These are phyloP conservation scores for Cryptophagus acutangulus DNA, from an alignment of 2,888 invertebrate species.

Conservation along the genomic window DNA sequence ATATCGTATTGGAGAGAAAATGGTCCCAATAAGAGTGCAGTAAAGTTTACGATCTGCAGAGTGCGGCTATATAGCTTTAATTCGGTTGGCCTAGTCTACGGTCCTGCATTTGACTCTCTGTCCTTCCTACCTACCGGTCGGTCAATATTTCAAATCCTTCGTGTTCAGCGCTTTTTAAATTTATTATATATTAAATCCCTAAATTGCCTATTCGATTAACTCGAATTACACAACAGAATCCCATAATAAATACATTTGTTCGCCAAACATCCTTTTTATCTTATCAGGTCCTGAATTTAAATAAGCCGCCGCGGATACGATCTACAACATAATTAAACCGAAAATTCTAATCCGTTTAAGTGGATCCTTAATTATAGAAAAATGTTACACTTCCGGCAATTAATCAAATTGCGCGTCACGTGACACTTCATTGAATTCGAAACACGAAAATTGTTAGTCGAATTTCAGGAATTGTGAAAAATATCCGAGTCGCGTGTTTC, in stretches of 20 bases:
- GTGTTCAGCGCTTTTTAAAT: conserved; percentile 21
- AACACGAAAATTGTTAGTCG: conserved; percentile 1
- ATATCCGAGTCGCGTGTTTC: neutral
- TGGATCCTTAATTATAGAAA: neutral
- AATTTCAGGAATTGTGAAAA: neutral
- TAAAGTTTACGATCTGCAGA: conserved; percentile 32
- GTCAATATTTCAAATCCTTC: conserved; percentile 24
- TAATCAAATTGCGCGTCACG: neutral
- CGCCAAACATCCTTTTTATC: no score
- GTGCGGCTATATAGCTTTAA: conserved; percentile 18
- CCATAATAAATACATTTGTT: neutral
- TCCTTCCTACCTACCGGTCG: no score
- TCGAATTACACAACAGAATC: conserved; percentile 1
- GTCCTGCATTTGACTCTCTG: conserved; percentile 22
- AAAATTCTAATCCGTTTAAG: no score
- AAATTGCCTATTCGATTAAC: neutral
- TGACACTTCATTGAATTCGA: conserved; percentile 1
- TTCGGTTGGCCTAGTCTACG: conserved; percentile 20
- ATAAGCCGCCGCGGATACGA: no score
- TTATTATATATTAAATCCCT: conserved; percentile 17
- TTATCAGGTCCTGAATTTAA: no score
- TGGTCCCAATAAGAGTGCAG: conserved; percentile 32
- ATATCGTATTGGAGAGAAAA: conserved; percentile 33
- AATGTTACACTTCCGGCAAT: conserved; percentile 1
- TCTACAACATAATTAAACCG: no score